Base-by-base conservation (phyloP, 2,113 vertebrate species). In the Xerus inauris region DNA sequence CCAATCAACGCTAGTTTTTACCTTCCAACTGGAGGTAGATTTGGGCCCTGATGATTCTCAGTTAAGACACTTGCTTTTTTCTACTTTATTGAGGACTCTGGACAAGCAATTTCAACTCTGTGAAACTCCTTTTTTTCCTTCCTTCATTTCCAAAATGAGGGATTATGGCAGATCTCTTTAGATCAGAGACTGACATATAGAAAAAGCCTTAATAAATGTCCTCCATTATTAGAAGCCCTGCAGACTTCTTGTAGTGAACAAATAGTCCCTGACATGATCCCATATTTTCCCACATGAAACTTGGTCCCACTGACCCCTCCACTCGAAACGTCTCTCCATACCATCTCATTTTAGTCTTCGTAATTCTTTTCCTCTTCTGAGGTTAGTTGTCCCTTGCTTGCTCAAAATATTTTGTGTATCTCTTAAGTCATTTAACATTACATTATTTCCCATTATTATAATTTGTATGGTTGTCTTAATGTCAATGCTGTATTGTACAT, bases 351-450 rank as follows among this genome's bases (percentile, higher is more conserved):
- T 57, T 49, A 87, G 59, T 22, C 45, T 89, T 87, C 77, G 64
- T 92, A 92, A 92, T 75, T 54, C 35, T 73, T 28, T 8, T 88
- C n/a, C 8, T 88, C 40, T 89, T 83, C 42, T 86, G n/a, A 94
- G 9, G 26, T 28, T 28, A 47, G 26, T 20, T 82, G 5, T 91
- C 28, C 20, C 10, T 77, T 8, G 10, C 8, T 81, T 26, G 38
- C 7, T 91, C 35, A 30, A 80, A 62, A 20, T 49, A 69, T 81
- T 76, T 71, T 89, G 6, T 67, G 12, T 65, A 45, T 73, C 67
- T 83, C 71, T 47, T 69, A 80, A n/a, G 16, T 91, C 38, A 59
- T 69, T 93, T 96, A 75, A 81, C 38, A 45, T 67, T 69, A 38
- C 6, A 82, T 83, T 87, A 62, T 45, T 94, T 87, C 89, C 62